Evolutionary conservation across 2,888 invertebrate species (phyloP), one percentile per base, ranked within the genome.

Genomic region (Blera fallax): DNA sequence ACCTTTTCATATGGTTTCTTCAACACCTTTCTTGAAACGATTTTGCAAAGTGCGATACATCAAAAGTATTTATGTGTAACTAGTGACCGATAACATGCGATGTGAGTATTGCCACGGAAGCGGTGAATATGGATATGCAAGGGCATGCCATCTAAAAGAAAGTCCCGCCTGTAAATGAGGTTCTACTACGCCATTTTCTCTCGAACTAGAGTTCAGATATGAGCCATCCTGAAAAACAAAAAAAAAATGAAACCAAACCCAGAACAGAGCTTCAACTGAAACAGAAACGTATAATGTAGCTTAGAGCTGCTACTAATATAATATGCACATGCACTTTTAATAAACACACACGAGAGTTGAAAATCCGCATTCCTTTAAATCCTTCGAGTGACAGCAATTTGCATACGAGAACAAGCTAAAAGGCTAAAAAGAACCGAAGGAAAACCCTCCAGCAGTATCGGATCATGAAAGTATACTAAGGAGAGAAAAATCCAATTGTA

Each of bases 311-410:
- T 50, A 16, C 77, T 54, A 64, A 78, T 54, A 64, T 58, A 78
- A 78, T 78, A 78, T 70, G 62, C 50, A 64, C 37, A 64, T 72
- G 56, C 62, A 73, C 29, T 37, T 29, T 27, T 3, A 8, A 40
- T 5, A 54, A 43, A 56, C 54, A 54, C 37, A 48, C 43, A 7
- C 37, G 24, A 1, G 7, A 24, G 45, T 24, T 27, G 5, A 34
- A 56, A 34, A 29, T 72, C 29, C 79, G 10, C 54, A 56, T 67
- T 52, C 67, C 48, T 16, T 50, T 4, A 14, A 73, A 69, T 65
- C 70, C 56, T 76, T 70, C 69, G 50, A 64, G 62, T 76, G 81
- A 76, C 73, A 70, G 56, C 69, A 65, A 82, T 82, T 82, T 82
- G 81, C 76, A 82, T 82, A 76, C 21, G 27, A 69, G 48, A 50